These are phyloP conservation scores for Macquaria ambigua DNA, from an alignment of 2,113 vertebrate genomes.

Conservation along the genomic window DNA sequence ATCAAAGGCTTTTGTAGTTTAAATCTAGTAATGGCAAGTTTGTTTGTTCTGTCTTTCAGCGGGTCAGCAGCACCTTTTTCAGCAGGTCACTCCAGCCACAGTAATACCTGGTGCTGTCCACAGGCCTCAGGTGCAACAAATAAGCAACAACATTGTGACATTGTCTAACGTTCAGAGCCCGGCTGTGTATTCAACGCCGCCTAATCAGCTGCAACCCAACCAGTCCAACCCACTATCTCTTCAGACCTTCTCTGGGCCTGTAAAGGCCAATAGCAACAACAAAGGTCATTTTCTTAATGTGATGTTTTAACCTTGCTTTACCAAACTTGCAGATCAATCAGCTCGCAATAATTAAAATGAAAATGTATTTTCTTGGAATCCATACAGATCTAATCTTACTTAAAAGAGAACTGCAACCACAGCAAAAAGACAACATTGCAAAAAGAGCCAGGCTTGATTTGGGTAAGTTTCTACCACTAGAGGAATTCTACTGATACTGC, in stretches of 20 bases:
- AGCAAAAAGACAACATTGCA: slow-evolving; percentile 68
- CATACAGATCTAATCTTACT: slow-evolving; percentile 75
- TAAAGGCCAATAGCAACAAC: slow-evolving; percentile 35
- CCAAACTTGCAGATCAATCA: not conserved
- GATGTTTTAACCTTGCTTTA: not conserved
- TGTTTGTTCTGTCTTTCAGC: slow-evolving; percentile 51
- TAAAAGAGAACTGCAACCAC: slow-evolving; percentile 78
- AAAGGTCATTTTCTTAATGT: slow-evolving; percentile 44
- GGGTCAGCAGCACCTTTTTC: slow-evolving; percentile 69
- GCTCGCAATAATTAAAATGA: not conserved
- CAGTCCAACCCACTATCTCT: slow-evolving; percentile 41
- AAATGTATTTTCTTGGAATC: slow-evolving; percentile 20
- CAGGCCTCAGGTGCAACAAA: slow-evolving; percentile 79
- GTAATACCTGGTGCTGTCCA: slow-evolving; percentile 68
- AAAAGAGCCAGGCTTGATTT: slow-evolving; percentile 85
- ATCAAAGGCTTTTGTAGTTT: not conserved
- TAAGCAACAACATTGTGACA: slow-evolving; percentile 79
- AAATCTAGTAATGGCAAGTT: not conserved
- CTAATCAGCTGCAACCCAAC: slow-evolving; percentile 57
- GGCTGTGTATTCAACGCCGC: slow-evolving; percentile 61
- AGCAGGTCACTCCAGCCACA: slow-evolving; percentile 60
- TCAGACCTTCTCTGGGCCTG: slow-evolving; percentile 52
- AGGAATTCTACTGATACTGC: not conserved
- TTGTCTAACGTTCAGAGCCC: slow-evolving; percentile 79
- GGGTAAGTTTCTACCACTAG: slow-evolving; percentile 48